Evolutionary conservation across 2,888 invertebrate genomes (phyloP), one percentile per base, ranked within the genome.

Genomic region (Lampropteryx suffumata): DNA sequence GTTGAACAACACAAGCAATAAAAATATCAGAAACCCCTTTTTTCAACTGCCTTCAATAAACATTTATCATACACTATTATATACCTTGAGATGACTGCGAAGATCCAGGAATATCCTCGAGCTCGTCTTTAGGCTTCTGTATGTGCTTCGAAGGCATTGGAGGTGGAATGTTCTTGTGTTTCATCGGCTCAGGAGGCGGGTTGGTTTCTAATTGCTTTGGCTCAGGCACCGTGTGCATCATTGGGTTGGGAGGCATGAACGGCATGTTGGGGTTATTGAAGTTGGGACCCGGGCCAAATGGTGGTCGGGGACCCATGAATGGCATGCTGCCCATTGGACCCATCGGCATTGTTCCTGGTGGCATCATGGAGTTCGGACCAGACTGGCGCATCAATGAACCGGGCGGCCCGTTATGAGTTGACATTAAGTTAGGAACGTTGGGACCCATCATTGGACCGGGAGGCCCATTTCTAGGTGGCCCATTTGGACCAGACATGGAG

Each of bases 81-180:
- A 76, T 82, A 85, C 84, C 84, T 84, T 76, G 73, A n/a, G 72
- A 57, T 12, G 75, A 44, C 69, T 71, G 49, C n/a, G 73, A 73
- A 1, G 90, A 88, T 12, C 88, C 81, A 1, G 92, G 92, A 57
- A 92, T 91, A 59, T 91, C 91, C 61, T 91, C 82, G 40, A 91
- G 80, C 65, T 93, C 93, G 33, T 70, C 68, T 4, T 61, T 61
- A 8, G 72, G 59, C 37, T 73, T 74, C 8, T 73, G 76, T 3
- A 45, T 49, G 29, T 45, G 47, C 14, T 49, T 48, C 13, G 93
- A 67, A 56, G 92, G 92, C 65, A 91, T 89, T 0, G 93, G 92
- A 1, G 92, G 91, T 13, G 93, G 92, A 65, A 93, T 93, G 54
- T 92, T 92, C 66, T 92, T 92, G 10, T 92, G 84, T 65, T 92